Conservation (phyloP, 2,888 invertebrate genomes). For the Amphiduros pacificus region DNA sequence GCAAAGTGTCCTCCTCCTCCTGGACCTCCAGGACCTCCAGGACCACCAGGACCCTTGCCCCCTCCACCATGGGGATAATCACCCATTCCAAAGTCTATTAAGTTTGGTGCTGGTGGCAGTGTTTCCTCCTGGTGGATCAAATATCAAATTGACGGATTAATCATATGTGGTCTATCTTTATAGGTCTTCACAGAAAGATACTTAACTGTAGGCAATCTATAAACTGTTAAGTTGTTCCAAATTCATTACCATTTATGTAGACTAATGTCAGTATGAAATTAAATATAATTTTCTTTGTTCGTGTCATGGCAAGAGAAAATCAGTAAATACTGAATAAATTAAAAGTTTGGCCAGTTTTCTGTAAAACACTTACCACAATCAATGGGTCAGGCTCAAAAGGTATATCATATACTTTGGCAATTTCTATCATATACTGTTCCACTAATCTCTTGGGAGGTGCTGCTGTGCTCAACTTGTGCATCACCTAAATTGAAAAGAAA, state of each 20-base stretch:
- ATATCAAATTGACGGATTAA: too few relatives aligned
- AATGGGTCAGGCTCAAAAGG: constrained; percentile 90
- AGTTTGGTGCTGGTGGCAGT: constrained; percentile 2
- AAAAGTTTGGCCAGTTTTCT: too few relatives aligned
- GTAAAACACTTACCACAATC: constrained; percentile 2
- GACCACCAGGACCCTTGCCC: not conserved
- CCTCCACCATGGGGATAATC: not conserved
- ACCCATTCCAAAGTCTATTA: constrained; percentile 7
- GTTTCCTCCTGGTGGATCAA: too few relatives aligned
- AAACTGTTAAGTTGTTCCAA: too few relatives aligned
- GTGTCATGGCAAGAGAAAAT: too few relatives aligned
- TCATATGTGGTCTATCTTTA: too few relatives aligned
- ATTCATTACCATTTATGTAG: too few relatives aligned
- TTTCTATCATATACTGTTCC: constrained; percentile 90
- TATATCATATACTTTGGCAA: constrained; percentile 92
- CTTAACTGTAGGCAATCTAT: too few relatives aligned
- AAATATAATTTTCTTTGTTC: too few relatives aligned
- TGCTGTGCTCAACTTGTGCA: constrained; percentile 69
- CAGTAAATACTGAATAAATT: too few relatives aligned
- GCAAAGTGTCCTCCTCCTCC: constrained; percentile 9
- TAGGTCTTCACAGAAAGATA: too few relatives aligned
- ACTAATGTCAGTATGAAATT: too few relatives aligned
- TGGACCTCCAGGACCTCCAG: not conserved
- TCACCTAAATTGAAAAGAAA: constrained; percentile 62
- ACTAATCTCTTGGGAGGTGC: constrained; percentile 94